Evolutionary conservation across 1,140 invertebrate genomes (phyloP), one percentile per base, ranked within the genome.

Genomic region (Zaprionus nigranus): DNA sequence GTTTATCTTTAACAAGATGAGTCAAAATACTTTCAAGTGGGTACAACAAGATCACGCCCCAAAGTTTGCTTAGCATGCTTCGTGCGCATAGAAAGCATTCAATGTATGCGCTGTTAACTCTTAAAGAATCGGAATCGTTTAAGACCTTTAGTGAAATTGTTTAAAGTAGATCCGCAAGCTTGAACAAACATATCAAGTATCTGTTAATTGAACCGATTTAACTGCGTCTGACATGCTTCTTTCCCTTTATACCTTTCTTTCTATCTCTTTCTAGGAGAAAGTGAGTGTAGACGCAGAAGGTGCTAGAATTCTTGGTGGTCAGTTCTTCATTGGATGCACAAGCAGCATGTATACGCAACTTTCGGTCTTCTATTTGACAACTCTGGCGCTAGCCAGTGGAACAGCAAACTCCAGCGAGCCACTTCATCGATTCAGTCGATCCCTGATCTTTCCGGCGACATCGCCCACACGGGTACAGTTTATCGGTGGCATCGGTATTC

Each of bases 401-500:
- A n/a, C 38, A 49, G 36, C 38, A 6, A 56, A 24, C 13, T 34
- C n/a, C 17, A 49, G 9, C 15, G 36, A 54, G 12, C 73, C 82
- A 12, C 56, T 82, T 0, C 68, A 82, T 22, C 79, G 82, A n/a
- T 69, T 91, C 5, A 78, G 79, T 63, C 78, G 91, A 80, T 90
- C 91, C 0, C 46, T 93, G 28, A 60, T 91, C n/a, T 93, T 92
- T 58, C 92, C 91, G 2, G 79, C 77, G 0, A 93, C 90, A 3
- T 68, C 84, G 26, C 92, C 92, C 12, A 93, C 92, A 22, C 86
- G 92, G 22, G 78, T 91, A 3, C 92, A 93, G 74, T 91, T 93
- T 24, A 91, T 93, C 70, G 83, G 81, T 6, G 92, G 92, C 51
- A 88, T 93, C 28, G 92, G 92, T 20, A 92, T 93, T 53, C 92